A percentile compares a stretch with the other conserved stretches of the same genome.
These are phyloP conservation scores for Epinephelus lanceolatus DNA, from an alignment of 2,113 vertebrate genomes.

Conservation along the genomic window DNA sequence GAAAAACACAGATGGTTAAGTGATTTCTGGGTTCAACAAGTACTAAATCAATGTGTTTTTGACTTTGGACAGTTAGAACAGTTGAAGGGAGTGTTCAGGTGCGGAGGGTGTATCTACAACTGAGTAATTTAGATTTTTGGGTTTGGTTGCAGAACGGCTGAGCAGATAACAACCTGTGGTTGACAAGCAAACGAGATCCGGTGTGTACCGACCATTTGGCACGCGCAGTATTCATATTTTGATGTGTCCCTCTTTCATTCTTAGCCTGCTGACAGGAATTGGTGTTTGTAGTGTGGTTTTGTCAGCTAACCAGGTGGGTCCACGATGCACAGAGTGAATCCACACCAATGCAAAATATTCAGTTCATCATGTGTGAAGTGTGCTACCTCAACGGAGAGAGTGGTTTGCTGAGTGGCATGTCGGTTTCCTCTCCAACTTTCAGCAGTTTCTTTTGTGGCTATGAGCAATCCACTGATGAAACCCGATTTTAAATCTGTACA, in stretches of 20 bases:
- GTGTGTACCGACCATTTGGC: conserved; percentile 59
- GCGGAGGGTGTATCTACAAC: conserved; percentile 73
- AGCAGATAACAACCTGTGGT: conserved; percentile 72
- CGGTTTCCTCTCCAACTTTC: conserved; percentile 79
- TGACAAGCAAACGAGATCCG: conserved; percentile 77
- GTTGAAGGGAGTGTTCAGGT: conserved; percentile 79
- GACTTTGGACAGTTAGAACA: conserved; percentile 72
- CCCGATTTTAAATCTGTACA: conserved; percentile 54
- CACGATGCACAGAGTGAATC: conserved; percentile 39
- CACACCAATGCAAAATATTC: conserved; percentile 65
- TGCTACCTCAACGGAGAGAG: conserved; percentile 77
- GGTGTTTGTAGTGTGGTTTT: conserved; percentile 65
- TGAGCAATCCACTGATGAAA: conserved; percentile 53
- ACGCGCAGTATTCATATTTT: conserved; percentile 63
- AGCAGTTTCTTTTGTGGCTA: conserved; percentile 78
- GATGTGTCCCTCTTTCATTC: conserved; percentile 79
- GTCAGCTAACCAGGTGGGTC: conserved; percentile 69
- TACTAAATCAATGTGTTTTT: conserved; percentile 24
- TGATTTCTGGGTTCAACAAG: conserved; percentile 44
- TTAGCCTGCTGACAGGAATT: conserved; percentile 73
- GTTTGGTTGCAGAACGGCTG: conserved; percentile 68
- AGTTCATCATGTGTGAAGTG: conserved; percentile 65
- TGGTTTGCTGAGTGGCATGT: conserved; percentile 72
- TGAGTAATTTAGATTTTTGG: conserved; percentile 84
- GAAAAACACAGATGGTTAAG: not conserved